These are phyloP conservation scores for Xyrichtys novacula DNA, from an alignment of 2,797 vertebrate species.

Conservation along the genomic window DNA sequence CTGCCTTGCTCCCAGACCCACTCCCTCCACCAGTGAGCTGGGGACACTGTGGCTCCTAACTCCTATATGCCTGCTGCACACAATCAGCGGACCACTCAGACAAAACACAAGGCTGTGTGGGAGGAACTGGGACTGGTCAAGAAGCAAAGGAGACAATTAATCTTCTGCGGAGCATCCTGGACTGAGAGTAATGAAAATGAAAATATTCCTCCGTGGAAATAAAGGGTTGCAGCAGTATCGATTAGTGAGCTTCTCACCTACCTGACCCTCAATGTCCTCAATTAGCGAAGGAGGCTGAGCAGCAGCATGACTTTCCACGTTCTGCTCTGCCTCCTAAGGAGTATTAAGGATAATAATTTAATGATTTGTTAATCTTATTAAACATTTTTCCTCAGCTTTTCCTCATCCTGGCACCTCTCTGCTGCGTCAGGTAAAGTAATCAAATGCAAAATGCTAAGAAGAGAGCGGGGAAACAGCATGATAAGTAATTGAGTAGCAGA, in stretches of 20 bases:
- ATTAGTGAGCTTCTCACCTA: conserved; percentile 63
- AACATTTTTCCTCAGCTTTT: conserved; percentile 68
- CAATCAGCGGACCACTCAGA: conserved; percentile 42
- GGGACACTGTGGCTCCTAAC: conserved; percentile 52
- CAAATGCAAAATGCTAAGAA: conserved; percentile 66
- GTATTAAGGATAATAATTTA: conserved; percentile 65
- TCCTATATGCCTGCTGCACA: conserved; percentile 46
- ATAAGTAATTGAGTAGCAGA: conserved; percentile 70
- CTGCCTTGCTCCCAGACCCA: conserved; percentile 75
- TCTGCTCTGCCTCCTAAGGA: conserved; percentile 62
- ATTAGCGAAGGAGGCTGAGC: conserved; percentile 67
- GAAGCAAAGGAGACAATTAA: conserved; percentile 69
- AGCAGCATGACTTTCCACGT: conserved; percentile 57
- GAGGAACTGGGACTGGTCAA: conserved; percentile 59
- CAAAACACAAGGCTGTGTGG: conserved; percentile 54
- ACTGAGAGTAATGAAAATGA: conserved; percentile 59
- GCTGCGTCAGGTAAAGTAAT: conserved; percentile 69
- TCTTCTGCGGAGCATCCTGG: conserved; percentile 54
- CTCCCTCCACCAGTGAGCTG: conserved; percentile 76
- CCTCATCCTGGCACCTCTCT: conserved; percentile 53
- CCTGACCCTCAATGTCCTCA: conserved; percentile 60
- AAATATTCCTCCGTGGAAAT: conserved; percentile 67
- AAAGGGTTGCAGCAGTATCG: conserved; percentile 61
- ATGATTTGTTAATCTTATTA: conserved; percentile 77
- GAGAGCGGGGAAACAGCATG: conserved; percentile 62